Percentiles rank a stretch among this genome's conserved stretches.
Evolutionary conservation across 2,888 invertebrate genomes (phyloP).

Genomic region (Phortica okadai): DNA sequence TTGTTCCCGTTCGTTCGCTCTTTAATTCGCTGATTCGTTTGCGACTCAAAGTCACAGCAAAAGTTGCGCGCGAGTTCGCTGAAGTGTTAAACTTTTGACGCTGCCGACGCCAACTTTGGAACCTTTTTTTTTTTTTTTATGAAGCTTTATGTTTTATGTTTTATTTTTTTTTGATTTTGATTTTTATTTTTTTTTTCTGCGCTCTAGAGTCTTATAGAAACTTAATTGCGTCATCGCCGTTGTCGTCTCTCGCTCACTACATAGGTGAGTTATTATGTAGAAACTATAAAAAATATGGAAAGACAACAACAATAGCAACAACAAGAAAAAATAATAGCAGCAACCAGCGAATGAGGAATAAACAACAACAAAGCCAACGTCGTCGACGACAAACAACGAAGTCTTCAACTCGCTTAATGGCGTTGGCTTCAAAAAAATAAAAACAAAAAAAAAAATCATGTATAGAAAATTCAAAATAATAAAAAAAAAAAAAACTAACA

Average conservation of each 20-base stretch:
- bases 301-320: slow-evolving; percentile 34
- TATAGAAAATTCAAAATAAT: too few species aligned
- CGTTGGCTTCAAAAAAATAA: slow-evolving; percentile 38
- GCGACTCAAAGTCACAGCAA: slow-evolving; percentile 45
- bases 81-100: slow-evolving; percentile 51
- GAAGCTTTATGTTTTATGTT: too few species aligned
- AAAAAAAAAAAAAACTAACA: slow-evolving; percentile 13
- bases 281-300: slow-evolving; percentile 55
- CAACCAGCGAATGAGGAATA: not conserved
- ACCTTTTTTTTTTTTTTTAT: slow-evolving; percentile 2
- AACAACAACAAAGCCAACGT: not conserved
- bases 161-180: not conserved
- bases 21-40: slow-evolving; percentile 22
- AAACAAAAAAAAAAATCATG: slow-evolving; percentile 30
- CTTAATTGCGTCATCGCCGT: slow-evolving; percentile 61
- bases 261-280: slow-evolving; percentile 70
- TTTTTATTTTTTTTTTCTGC: not conserved
- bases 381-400: not conserved
- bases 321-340: slow-evolving; percentile 6
- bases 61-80: slow-evolving; percentile 39
- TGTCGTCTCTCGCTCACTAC: slow-evolving; percentile 15
- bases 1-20: slow-evolving; percentile 15
- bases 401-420: slow-evolving; percentile 2
- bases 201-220: slow-evolving; percentile 36
- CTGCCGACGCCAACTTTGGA: slow-evolving; percentile 22